Conservation (phyloP, 2,888 invertebrate species). For the Horisme vitalbata region DNA sequence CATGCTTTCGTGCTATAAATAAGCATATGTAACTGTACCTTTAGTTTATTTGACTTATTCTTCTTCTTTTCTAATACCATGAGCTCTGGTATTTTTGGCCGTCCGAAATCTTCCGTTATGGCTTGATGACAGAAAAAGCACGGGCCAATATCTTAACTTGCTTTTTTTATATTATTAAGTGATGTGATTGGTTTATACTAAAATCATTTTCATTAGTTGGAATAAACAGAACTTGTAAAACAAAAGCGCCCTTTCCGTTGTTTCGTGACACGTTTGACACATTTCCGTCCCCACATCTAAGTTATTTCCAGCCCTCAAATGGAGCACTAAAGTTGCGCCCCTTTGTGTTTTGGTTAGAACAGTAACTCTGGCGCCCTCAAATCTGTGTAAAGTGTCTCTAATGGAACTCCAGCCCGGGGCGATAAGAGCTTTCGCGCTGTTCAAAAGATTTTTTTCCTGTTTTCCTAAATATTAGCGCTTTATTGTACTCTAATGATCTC, state of each 20-base stretch:
- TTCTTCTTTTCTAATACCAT: too few relatives aligned
- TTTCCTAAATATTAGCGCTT: conserved; percentile 64
- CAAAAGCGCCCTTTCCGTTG: conserved; percentile 33
- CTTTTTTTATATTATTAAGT: too few relatives aligned
- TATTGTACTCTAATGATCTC: conserved; percentile 13
- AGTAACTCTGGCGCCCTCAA: conserved; percentile 62
- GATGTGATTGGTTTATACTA: too few relatives aligned
- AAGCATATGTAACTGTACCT: too few relatives aligned
- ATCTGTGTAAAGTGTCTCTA: conserved; percentile 73
- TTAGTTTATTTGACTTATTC: too few relatives aligned
- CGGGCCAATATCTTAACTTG: too few relatives aligned
- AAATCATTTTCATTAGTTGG: neutral
- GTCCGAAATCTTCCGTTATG: too few relatives aligned
- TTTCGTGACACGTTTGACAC: conserved; percentile 44
- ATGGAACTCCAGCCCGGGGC: conserved; percentile 64
- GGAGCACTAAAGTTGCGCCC: conserved; percentile 35
- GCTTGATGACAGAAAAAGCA: too few relatives aligned
- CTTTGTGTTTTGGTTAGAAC: conserved; percentile 53
- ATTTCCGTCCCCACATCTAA: conserved; percentile 41
- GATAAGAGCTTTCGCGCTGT: conserved; percentile 69
- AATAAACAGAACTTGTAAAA: conserved; percentile 23
- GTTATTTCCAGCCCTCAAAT: conserved; percentile 33
- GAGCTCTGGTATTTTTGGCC: too few relatives aligned
- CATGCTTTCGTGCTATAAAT: too few relatives aligned
- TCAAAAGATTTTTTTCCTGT: conserved; percentile 65